Percentiles rank a stretch among this genome's conserved stretches.
Conservation (phyloP, 1,140 invertebrate species). For the Cotesia glomerata region DNA sequence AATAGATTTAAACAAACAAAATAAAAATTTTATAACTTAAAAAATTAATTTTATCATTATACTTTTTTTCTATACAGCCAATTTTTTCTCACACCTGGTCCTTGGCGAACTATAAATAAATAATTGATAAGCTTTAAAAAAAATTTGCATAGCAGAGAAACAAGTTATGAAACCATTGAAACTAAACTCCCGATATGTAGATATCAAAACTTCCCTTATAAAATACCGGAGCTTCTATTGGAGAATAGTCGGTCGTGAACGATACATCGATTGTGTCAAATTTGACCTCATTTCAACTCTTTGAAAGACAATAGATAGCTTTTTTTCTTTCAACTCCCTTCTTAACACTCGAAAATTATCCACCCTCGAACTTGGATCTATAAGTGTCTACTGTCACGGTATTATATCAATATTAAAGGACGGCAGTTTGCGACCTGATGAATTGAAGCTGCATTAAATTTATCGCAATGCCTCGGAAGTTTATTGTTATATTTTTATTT, state of each 20-base stretch:
- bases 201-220: no score
- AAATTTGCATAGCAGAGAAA: no score
- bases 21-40: no score
- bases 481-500: neutral
- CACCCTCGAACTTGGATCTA: neutral
- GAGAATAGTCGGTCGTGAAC: neutral
- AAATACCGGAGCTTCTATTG: neutral
- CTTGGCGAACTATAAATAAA: no score
- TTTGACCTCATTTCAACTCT: conserved; percentile 3
- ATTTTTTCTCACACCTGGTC: no score
- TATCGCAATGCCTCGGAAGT: neutral
- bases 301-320: neutral
- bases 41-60: no score
- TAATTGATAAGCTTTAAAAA: no score
- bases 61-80: no score
- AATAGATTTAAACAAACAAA: no score
- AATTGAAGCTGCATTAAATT: neutral
- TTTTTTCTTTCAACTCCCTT: neutral
- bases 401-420: neutral
- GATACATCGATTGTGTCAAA: neutral
- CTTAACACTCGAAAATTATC: neutral
- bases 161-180: no score
- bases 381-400: no score
- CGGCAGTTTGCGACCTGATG: neutral
- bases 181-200: no score